Conservation (phyloP, 2,797 vertebrate species). For the Fringilla coelebs region DNA sequence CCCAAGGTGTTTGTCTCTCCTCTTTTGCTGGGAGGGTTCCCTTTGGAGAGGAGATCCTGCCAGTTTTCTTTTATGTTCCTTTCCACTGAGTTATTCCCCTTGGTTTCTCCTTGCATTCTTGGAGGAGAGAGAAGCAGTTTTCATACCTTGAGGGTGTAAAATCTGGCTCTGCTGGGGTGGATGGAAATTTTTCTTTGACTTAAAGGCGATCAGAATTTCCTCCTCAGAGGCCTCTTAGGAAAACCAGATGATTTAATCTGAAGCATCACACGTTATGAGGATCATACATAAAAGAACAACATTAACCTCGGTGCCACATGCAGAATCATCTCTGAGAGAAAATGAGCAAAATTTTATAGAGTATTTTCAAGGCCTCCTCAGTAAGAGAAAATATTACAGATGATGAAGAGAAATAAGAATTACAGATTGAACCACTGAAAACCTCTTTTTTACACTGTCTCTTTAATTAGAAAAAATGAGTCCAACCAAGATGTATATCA, state of each 20-base stretch:
- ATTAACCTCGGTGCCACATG: constrained; percentile 2
- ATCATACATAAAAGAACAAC: constrained; percentile 20
- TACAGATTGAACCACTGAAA: constrained; percentile 41
- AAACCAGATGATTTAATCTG: constrained; percentile 10
- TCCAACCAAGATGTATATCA: constrained; percentile 55
- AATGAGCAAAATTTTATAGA: constrained; percentile 4
- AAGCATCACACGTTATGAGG: neutral
- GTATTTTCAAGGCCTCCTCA: constrained; percentile 15
- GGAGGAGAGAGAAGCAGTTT: constrained; percentile 32
- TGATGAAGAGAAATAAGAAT: constrained; percentile 40
- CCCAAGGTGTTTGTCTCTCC: neutral
- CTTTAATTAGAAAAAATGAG: constrained; percentile 68
- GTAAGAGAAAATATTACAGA: constrained; percentile 1
- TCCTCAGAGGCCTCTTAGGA: neutral
- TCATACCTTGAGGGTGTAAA: constrained; percentile 1
- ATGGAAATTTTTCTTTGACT: constrained; percentile 10
- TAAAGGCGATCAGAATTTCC: neutral
- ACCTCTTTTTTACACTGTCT: constrained; percentile 49
- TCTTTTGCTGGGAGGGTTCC: neutral
- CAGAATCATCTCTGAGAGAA: constrained; percentile 33
- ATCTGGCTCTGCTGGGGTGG: neutral
- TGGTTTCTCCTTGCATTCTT: constrained; percentile 33
- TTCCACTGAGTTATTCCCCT: constrained; percentile 25
- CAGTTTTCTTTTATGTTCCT: constrained; percentile 5
- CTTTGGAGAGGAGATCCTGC: constrained; percentile 7